phyloP scores from a whole-genome alignment of 2,113 vertebrate species.

The Pseudorasbora parva region DNA sequence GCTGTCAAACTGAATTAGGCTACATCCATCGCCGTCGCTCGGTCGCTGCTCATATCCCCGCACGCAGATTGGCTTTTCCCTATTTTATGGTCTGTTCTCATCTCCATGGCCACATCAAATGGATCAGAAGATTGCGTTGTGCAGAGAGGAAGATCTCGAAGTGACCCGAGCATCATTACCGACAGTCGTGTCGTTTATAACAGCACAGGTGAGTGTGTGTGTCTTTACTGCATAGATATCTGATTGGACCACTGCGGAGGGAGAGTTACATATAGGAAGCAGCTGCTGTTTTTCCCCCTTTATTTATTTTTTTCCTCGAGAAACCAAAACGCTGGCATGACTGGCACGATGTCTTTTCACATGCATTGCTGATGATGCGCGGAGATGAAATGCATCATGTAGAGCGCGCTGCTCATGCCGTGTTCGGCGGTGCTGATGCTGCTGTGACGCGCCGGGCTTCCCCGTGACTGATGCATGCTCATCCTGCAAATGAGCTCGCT shows the following conservation, averaged over 20 bases:
- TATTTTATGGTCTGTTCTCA: conserved; percentile 43
- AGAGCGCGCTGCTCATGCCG: background rate
- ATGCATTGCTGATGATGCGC: background rate
- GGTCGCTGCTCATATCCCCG: conserved; percentile 76
- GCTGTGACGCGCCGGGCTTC: conserved; percentile 44
- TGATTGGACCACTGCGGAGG: background rate
- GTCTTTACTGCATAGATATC: conserved; percentile 10
- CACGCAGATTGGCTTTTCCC: conserved; percentile 53
- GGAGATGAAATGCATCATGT: background rate
- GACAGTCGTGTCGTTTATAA: conserved; percentile 78
- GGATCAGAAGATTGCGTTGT: conserved; percentile 81
- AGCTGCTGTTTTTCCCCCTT: background rate
- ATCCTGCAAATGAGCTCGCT: background rate
- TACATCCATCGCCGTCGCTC: conserved; percentile 42
- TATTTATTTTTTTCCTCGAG: too few species aligned
- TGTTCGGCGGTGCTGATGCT: conserved; percentile 32
- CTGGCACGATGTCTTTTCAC: background rate
- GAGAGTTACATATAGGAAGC: background rate
- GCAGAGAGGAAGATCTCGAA: conserved; percentile 89
- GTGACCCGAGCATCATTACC: conserved; percentile 91
- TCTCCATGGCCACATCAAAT: conserved; percentile 85
- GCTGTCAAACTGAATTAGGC: conserved; percentile 60
- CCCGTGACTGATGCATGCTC: conserved; percentile 40
- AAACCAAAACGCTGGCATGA: background rate
- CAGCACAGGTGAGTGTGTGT: conserved; percentile 77